These are phyloP conservation scores for Apotomis betuletana DNA, from an alignment of 2,888 invertebrate genomes.

Conservation along the genomic window DNA sequence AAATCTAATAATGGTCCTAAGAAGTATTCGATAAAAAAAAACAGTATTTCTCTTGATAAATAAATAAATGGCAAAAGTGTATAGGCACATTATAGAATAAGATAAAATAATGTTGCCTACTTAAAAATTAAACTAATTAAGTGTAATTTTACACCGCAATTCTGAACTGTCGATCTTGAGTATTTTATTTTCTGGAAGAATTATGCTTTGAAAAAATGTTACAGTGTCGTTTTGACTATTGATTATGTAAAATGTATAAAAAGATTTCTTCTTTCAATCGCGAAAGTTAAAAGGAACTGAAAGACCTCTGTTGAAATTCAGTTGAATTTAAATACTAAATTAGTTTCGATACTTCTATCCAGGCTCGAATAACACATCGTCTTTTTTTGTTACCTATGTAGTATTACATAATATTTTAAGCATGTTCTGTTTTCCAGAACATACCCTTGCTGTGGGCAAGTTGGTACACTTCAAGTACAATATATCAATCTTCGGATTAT, in stretches of 20 bases:
- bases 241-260: no score
- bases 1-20: background rate
- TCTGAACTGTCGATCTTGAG: no score
- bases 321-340: background rate
- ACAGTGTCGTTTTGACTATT: no score
- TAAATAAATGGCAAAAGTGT: no score
- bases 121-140: no score
- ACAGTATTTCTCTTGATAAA: background rate
- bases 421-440: conserved; percentile 9
- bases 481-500: conserved; percentile 43
- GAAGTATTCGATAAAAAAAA: conserved; percentile 4
- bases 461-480: conserved; percentile 68
- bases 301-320: background rate
- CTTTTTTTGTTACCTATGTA: conserved; percentile 15
- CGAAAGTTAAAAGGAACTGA: no score
- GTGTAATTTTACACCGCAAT: no score
- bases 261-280: no score
- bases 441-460: conserved; percentile 41
- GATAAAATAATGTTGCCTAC: no score
- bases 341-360: conserved; percentile 10
- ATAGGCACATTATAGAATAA: no score
- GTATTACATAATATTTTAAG: conserved; percentile 33
- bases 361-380: conserved; percentile 36
- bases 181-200: no score
- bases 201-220: no score